Evolutionary conservation across 1,140 invertebrate genomes (phyloP).

Genomic region (Gonioctena quinquepunctata): DNA sequence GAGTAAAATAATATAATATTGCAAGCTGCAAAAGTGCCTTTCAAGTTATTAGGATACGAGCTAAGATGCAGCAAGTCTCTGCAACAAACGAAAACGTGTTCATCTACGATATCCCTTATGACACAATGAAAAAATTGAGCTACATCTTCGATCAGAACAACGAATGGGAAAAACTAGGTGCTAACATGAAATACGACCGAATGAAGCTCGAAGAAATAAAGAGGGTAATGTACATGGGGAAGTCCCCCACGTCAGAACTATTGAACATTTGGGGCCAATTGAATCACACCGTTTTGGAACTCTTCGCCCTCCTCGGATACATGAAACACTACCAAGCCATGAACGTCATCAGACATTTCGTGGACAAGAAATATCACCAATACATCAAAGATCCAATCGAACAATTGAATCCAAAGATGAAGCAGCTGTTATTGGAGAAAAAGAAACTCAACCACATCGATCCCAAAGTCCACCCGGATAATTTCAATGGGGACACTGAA

Average conservation of each 20-base stretch:
- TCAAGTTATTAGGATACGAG: no score
- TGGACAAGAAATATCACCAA: slow-evolving; percentile 63
- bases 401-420: slow-evolving; percentile 50
- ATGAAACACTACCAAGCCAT: slow-evolving; percentile 78
- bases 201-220: slow-evolving; percentile 60
- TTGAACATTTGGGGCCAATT: slow-evolving; percentile 76
- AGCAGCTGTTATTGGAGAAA: slow-evolving; percentile 27
- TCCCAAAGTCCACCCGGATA: slow-evolving; percentile 30
- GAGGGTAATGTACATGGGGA: slow-evolving; percentile 55
- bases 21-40: no score
- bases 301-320: slow-evolving; percentile 68
- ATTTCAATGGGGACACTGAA: slow-evolving; percentile 41
- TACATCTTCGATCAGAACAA: slow-evolving; percentile 76
- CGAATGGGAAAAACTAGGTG: slow-evolving; percentile 74
- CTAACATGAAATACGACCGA: slow-evolving; percentile 60
- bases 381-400: slow-evolving; percentile 58
- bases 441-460: slow-evolving; percentile 22
- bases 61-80: no score
- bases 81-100: no score
- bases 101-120: slow-evolving; percentile 74
- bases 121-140: slow-evolving; percentile 70
- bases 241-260: slow-evolving; percentile 75
- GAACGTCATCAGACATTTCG: slow-evolving; percentile 65
- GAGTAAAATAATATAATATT: no score
- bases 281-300: slow-evolving; percentile 77